These are phyloP conservation scores for Sphaeramia orbicularis DNA, from an alignment of 2,797 vertebrate species.

Conservation along the genomic window DNA sequence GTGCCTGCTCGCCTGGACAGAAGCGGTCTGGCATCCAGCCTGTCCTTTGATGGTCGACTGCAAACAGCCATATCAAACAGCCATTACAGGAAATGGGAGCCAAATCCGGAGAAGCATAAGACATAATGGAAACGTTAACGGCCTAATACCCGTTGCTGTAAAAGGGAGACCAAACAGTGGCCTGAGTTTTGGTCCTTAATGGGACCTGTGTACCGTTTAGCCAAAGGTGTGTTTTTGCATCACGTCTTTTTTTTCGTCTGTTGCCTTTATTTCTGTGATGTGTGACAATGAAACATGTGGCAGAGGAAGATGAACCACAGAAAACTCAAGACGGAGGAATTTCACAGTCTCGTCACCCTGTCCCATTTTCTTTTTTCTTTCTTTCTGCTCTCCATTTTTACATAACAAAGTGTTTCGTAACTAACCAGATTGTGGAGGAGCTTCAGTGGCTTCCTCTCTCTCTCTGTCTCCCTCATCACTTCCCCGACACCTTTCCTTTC, in stretches of 20 bases:
- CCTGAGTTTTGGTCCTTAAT: constrained; percentile 1
- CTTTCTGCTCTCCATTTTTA: constrained; percentile 54
- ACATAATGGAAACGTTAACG: constrained; percentile 48
- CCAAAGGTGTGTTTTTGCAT: constrained; percentile 14
- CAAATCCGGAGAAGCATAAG: constrained; percentile 33
- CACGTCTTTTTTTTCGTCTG: background rate
- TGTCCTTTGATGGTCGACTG: constrained; percentile 57
- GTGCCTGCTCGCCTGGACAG: constrained; percentile 48
- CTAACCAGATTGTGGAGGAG: constrained; percentile 70
- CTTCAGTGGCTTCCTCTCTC: constrained; percentile 32
- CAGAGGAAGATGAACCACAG: constrained; percentile 5
- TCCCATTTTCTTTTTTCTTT: constrained; percentile 38
- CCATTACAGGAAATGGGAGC: constrained; percentile 23
- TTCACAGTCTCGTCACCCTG: constrained; percentile 45
- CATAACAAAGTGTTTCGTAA: constrained; percentile 78
- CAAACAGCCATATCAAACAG: constrained; percentile 52
- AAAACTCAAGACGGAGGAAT: constrained; percentile 26
- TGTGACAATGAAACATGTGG: constrained; percentile 11
- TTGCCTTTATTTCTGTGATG: background rate
- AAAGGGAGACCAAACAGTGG: constrained; percentile 14
- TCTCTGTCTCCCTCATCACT: constrained; percentile 31
- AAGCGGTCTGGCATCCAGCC: constrained; percentile 48
- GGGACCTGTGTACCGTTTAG: constrained; percentile 29
- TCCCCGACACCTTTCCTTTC: constrained; percentile 21
- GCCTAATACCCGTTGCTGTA: constrained; percentile 28